These are phyloP conservation scores for Saccostrea cuccullata DNA, from an alignment of 1,140 invertebrate species.

Conservation along the genomic window DNA sequence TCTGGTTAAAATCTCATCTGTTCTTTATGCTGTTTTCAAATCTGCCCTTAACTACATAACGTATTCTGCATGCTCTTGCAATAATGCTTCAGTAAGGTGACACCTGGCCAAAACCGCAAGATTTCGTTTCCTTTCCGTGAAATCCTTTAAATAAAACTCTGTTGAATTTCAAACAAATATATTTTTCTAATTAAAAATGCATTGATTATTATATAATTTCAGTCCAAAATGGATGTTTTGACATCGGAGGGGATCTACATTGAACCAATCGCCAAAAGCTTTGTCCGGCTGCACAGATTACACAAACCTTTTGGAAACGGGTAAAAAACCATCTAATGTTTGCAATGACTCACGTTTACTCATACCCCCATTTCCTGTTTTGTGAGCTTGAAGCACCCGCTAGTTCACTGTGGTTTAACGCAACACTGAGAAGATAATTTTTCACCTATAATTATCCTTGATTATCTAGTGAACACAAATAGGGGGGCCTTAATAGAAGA, in stretches of 20 bases:
- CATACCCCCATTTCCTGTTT: constrained; percentile 2
- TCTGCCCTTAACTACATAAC: too few species aligned
- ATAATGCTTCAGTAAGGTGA: too few species aligned
- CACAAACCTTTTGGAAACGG: constrained; percentile 24
- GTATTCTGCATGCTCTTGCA: too few species aligned
- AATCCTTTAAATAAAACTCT: too few species aligned
- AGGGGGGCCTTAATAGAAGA: background rate
- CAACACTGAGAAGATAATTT: background rate
- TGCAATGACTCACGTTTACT: constrained; percentile 24
- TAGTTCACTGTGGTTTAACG: constrained; percentile 2
- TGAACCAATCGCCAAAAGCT: constrained; percentile 30
- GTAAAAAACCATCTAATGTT: background rate
- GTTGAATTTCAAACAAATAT: too few species aligned
- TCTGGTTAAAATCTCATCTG: too few species aligned
- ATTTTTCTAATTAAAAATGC: background rate
- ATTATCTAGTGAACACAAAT: background rate
- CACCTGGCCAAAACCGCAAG: too few species aligned
- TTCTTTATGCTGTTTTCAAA: too few species aligned
- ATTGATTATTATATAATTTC: background rate
- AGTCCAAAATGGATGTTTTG: constrained; percentile 10
- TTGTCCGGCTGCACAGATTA: constrained; percentile 9
- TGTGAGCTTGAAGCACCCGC: background rate
- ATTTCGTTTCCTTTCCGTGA: too few species aligned
- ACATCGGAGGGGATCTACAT: constrained; percentile 23
- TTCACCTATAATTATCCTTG: constrained; percentile 13